These are phyloP conservation scores for Ylistrum balloti DNA, from an alignment of 1,140 invertebrate genomes.

Conservation along the genomic window DNA sequence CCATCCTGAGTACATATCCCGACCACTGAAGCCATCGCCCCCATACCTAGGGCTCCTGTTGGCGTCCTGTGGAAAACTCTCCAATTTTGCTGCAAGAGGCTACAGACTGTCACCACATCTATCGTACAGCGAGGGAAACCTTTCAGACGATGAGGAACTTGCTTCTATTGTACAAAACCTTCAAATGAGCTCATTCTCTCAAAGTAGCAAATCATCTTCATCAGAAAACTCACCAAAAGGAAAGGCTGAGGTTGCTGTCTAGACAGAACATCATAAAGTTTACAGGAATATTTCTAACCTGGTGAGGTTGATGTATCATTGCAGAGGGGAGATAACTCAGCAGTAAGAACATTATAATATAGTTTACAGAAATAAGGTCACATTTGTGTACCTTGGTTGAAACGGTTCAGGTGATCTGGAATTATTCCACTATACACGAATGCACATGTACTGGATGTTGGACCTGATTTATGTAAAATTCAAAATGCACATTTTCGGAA, in stretches of 20 bases:
- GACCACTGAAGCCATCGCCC: constrained; percentile 96
- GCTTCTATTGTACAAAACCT: neutral
- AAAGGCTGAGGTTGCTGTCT: neutral
- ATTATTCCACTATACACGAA: too few species aligned
- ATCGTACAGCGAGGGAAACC: constrained; percentile 73
- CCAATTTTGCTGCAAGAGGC: constrained; percentile 68
- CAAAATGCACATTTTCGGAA: too few species aligned
- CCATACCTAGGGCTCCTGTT: constrained; percentile 97
- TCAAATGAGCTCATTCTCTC: neutral
- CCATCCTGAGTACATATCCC: constrained; percentile 98
- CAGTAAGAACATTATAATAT: too few species aligned
- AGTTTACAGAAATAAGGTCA: too few species aligned
- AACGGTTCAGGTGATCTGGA: too few species aligned
- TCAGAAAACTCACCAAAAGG: neutral
- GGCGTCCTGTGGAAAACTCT: constrained; percentile 76
- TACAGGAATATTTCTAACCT: neutral
- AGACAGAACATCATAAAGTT: neutral
- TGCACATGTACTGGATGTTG: too few species aligned
- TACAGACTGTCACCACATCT: constrained; percentile 77
- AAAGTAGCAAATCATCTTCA: neutral
- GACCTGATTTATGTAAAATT: too few species aligned
- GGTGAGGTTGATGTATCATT: neutral
- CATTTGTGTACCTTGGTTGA: too few species aligned
- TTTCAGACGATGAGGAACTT: constrained; percentile 72
- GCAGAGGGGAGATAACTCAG: too few species aligned